These are phyloP conservation scores for Plumapathes pennacea DNA, from an alignment of 92 coral and sea anemone genomes.

Conservation along the genomic window DNA sequence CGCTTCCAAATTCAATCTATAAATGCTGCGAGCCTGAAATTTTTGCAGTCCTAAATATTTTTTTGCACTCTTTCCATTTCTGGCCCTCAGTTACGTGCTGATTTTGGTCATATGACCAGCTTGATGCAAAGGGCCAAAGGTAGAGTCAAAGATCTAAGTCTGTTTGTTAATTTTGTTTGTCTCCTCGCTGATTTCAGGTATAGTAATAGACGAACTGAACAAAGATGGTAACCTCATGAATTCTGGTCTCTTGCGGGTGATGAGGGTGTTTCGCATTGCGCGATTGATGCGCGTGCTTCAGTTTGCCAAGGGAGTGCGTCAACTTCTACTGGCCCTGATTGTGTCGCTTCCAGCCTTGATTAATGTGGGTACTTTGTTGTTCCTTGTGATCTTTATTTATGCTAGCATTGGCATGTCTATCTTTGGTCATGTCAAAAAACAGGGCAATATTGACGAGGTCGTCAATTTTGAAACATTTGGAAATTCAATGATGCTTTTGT, in stretches of 20 bases:
- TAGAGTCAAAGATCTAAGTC: too few relatives aligned
- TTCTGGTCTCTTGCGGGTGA: slow-evolving; percentile 83
- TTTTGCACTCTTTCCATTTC: too few relatives aligned
- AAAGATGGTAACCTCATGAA: slow-evolving; percentile 55
- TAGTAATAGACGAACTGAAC: slow-evolving; percentile 74
- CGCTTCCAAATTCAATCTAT: too few relatives aligned
- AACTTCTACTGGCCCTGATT: slow-evolving; percentile 82
- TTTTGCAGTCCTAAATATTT: too few relatives aligned
- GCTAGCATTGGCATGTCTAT: slow-evolving; percentile 96
- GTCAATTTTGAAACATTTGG: slow-evolving; percentile 93
- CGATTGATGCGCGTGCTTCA: slow-evolving; percentile 84
- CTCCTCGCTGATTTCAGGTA: slow-evolving; percentile 45
- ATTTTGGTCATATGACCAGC: too few relatives aligned
- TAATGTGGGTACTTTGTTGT: slow-evolving; percentile 87
- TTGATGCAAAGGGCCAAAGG: too few relatives aligned
- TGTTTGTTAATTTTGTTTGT: too few relatives aligned
- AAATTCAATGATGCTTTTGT: slow-evolving; percentile 82
- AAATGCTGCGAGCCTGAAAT: too few relatives aligned
- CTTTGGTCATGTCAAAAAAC: slow-evolving; percentile 79
- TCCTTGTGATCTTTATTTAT: slow-evolving; percentile 87
- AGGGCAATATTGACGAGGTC: slow-evolving; percentile 81
- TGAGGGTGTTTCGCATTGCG: slow-evolving; percentile 89
- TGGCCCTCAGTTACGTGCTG: too few relatives aligned
- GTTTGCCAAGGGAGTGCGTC: slow-evolving; percentile 96
- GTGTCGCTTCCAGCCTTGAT: slow-evolving; percentile 90